These are phyloP conservation scores for Scartelaos histophorus DNA, from an alignment of 2,113 vertebrate genomes.

Conservation along the genomic window DNA sequence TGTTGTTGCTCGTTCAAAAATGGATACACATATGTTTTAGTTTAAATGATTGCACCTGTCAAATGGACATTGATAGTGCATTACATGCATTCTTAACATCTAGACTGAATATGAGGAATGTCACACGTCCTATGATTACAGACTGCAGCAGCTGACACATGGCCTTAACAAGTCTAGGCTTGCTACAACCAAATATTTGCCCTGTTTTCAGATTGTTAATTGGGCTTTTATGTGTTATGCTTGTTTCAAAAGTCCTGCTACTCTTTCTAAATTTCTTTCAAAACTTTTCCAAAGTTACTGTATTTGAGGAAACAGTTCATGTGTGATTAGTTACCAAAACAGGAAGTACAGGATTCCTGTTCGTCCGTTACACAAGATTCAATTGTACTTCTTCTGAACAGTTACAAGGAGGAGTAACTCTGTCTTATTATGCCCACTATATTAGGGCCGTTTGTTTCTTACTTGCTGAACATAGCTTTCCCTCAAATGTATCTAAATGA, in stretches of 20 bases:
- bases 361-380: background rate
- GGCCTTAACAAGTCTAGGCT: background rate
- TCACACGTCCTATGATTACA: constrained; percentile 21
- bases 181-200: background rate
- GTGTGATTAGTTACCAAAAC: constrained; percentile 8
- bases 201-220: background rate
- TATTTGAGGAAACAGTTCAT: constrained; percentile 30
- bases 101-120: constrained; percentile 43
- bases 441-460: too few relatives aligned
- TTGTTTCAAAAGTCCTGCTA: background rate
- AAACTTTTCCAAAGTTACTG: background rate
- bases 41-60: background rate
- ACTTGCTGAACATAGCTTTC: too few relatives aligned
- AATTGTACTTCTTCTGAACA: background rate
- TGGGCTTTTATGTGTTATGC: background rate
- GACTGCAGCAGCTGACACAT: constrained; percentile 1
- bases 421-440: constrained; percentile 2
- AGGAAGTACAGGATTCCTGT: constrained; percentile 38
- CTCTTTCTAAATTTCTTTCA: background rate
- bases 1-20: too few relatives aligned
- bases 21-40: background rate
- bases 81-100: constrained; percentile 16
- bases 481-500: too few relatives aligned
- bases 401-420: background rate
- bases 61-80: background rate